A percentile compares a stretch with the other conserved stretches of the same genome.
Conservation (phyloP, 2,113 vertebrate genomes). For the Acanthisitta chloris region DNA sequence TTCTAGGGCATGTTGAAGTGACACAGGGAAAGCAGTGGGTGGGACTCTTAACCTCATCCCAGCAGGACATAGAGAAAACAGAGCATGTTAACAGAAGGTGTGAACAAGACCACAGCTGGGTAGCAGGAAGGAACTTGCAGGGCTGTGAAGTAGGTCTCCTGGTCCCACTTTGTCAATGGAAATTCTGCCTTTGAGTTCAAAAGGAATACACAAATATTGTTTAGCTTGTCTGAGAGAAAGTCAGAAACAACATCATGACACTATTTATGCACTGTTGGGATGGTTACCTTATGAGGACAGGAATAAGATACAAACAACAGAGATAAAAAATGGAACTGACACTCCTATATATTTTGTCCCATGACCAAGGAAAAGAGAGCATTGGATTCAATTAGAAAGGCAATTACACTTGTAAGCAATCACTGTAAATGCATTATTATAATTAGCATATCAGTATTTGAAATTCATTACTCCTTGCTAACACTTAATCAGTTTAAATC, state of each 20-base stretch:
- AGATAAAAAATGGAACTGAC: neutral
- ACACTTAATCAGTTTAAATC: neutral
- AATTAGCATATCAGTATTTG: neutral
- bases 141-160: neutral
- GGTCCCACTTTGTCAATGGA: rapidly evolving
- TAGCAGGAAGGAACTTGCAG: neutral
- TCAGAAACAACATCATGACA: neutral
- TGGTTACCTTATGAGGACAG: neutral
- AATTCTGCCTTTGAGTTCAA: neutral
- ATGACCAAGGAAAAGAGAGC: neutral
- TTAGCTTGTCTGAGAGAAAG: neutral
- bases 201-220: neutral
- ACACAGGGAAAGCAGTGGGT: neutral
- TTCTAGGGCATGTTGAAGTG: neutral
- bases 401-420: neutral
- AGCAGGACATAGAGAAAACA: neutral
- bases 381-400: neutral
- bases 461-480: neutral
- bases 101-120: neutral
- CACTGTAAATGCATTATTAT: neutral
- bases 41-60: neutral
- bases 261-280: neutral
- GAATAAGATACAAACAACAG: neutral
- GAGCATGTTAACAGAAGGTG: neutral
- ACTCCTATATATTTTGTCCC: neutral